These are phyloP conservation scores for Chionis minor DNA, from an alignment of 2,113 vertebrate species.

Conservation along the genomic window DNA sequence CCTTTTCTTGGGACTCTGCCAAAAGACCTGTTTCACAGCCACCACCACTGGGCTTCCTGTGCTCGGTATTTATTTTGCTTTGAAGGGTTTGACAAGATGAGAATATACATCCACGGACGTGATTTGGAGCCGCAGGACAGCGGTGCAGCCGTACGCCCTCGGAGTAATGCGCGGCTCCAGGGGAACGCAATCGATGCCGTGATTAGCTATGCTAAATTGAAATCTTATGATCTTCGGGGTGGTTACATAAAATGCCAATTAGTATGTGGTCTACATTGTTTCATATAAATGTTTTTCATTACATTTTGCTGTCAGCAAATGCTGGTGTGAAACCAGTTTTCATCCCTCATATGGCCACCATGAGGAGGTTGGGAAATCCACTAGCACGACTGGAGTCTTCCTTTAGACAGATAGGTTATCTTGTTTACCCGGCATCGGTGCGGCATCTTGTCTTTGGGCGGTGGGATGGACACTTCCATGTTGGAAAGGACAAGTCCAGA, in stretches of 20 bases:
- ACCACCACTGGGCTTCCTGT: fast-evolving
- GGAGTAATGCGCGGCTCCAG: neutral
- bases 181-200: neutral
- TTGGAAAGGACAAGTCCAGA: neutral
- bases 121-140: neutral
- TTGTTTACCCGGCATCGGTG: neutral
- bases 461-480: neutral
- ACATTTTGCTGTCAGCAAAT: conserved; percentile 53
- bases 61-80: neutral
- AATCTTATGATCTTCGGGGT: conserved; percentile 20
- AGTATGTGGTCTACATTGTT: conserved; percentile 19
- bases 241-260: conserved; percentile 36
- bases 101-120: neutral
- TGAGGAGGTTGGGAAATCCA: neutral
- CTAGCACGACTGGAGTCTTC: neutral
- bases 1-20: neutral
- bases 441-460: neutral
- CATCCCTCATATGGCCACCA: conserved; percentile 37
- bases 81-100: neutral
- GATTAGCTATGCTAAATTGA: conserved; percentile 18
- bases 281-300: conserved; percentile 42
- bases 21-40: neutral
- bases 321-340: conserved; percentile 51
- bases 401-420: neutral
- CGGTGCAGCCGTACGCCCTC: neutral